Percentiles rank a stretch among this genome's conserved stretches.
phyloP scores from a whole-genome alignment of 2,797 vertebrate genomes.

The Clarias platycephalus region DNA sequence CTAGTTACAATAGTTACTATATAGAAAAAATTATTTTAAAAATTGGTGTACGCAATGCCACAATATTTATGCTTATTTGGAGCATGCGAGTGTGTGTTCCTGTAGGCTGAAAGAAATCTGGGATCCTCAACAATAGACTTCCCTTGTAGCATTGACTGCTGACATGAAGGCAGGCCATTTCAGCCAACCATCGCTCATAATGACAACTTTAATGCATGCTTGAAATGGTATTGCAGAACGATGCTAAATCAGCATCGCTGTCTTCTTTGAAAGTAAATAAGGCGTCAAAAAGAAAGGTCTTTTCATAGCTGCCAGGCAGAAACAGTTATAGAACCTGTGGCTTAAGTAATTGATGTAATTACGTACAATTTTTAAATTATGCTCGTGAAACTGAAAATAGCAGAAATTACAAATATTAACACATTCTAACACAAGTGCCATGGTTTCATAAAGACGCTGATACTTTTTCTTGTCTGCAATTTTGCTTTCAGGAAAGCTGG shows the following conservation, averaged over 20 bases:
- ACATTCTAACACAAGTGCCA: constrained; percentile 19
- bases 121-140: too few relatives aligned
- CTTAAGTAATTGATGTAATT: background rate
- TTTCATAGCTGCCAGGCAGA: background rate
- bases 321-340: background rate
- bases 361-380: background rate
- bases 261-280: background rate
- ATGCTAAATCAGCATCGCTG: background rate
- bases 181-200: too few relatives aligned
- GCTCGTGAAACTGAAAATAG: constrained; percentile 29
- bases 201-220: too few relatives aligned
- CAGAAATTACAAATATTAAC: constrained; percentile 18
- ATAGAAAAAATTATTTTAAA: too few relatives aligned
- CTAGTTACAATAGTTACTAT: too few relatives aligned
- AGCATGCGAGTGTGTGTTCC: too few relatives aligned
- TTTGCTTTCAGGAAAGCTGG: constrained; percentile 49
- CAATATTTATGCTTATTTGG: too few relatives aligned
- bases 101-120: too few relatives aligned
- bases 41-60: too few relatives aligned
- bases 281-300: background rate
- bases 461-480: constrained; percentile 42
- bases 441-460: constrained; percentile 29
- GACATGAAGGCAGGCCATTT: too few relatives aligned
- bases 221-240: background rate
- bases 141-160: too few relatives aligned